These are phyloP conservation scores for Myopa tessellatipennis DNA, from an alignment of 2,888 invertebrate species.

Conservation along the genomic window DNA sequence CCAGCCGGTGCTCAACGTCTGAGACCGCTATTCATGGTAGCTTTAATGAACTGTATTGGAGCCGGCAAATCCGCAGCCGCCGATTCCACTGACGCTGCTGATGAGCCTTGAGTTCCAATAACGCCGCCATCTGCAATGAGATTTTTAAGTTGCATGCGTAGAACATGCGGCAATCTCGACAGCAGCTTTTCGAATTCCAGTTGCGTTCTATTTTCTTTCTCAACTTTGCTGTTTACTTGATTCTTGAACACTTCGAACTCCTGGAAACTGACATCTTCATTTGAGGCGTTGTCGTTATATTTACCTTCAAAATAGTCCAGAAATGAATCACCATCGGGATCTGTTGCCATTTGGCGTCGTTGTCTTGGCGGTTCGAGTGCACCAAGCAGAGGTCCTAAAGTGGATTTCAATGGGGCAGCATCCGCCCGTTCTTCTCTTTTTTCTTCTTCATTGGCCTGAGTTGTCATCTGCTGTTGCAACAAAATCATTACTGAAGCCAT, in stretches of 20 bases:
- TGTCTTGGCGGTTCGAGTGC: background rate
- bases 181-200: background rate
- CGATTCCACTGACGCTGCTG: background rate
- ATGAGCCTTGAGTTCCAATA: too few relatives aligned
- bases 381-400: background rate
- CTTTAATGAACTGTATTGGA: background rate
- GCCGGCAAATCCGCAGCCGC: background rate
- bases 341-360: background rate
- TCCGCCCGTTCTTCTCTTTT: background rate
- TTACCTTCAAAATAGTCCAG: background rate
- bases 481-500: background rate
- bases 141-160: background rate
- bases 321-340: background rate
- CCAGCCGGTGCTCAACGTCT: background rate
- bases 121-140: background rate
- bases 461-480: background rate
- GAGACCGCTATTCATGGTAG: conserved; percentile 13
- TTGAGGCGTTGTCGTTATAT: too few relatives aligned
- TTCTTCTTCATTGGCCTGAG: background rate
- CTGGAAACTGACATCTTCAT: background rate
- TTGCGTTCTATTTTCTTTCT: background rate
- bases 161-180: background rate
- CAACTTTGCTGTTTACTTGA: background rate
- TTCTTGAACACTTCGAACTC: background rate
- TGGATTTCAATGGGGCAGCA: background rate